Base-by-base conservation (phyloP, 1,140 invertebrate species). In the Zophobas atratus region DNA sequence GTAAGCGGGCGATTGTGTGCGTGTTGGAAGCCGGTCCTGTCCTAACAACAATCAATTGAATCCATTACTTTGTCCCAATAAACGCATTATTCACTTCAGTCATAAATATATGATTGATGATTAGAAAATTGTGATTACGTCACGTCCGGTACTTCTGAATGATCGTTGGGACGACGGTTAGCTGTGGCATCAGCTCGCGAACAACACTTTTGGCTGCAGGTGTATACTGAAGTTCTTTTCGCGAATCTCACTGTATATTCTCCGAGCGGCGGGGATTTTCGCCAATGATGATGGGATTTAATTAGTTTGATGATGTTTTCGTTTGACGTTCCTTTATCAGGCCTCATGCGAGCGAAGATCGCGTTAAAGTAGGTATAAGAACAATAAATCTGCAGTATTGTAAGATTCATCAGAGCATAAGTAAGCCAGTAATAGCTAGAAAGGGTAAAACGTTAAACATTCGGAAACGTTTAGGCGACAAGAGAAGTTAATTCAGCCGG, bases 91-190 rank as follows among this genome's bases (percentile, higher is more conserved):
- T 84, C 82, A 82, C 82, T 84, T 81, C 81, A 84, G 80, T 83
- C 84, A 82, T 85, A 85, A 85, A 84, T 85, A 84, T 83, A 84
- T 85, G 84, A 85, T 85, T 85, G 84, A 85, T 85, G 84, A 85
- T 85, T 84, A 84, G 84, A 83, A 85, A 85, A 85, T 85, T 85
- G 83, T 83, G 79, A 83, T 82, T 79, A 79, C 82, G 83, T 84
- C 84, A 85, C 77, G 80, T 85, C 84, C 84, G 84, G 84, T 84
- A 46, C 35, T 48, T 20, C 51, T 73, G 35, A 36, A 63, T 35
- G 77, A 63, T 55, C 41, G 57, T 53, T 39, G 8, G 55, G 20
- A 20, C 20, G 20, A 20, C 20, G 20, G 20, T 20, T 20, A 20
- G 20, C 20, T 20, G 20, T 20, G 20, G 20, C 20, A 20, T 20